Evolutionary conservation across 37 sponge, comb jelly and placozoan species (phyloP).

Genomic region (Bolinopsis microptera): DNA sequence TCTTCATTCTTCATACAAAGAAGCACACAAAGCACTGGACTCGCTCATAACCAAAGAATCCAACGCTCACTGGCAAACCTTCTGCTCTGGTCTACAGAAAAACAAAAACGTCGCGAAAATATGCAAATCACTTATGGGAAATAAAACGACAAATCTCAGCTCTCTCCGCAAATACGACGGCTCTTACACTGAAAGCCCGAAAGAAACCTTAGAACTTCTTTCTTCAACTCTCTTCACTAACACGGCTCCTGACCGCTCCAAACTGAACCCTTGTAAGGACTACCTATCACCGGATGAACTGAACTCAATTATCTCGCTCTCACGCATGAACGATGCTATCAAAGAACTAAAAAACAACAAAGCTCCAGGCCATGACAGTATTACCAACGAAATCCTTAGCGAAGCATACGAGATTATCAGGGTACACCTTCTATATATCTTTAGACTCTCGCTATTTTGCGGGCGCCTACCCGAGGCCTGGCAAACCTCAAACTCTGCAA

Average conservation of each 20-base stretch:
- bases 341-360: neutral
- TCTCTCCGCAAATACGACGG: neutral
- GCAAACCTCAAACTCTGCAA: constrained; percentile 21
- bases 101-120: neutral
- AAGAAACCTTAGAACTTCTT: neutral
- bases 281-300: neutral
- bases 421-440: neutral
- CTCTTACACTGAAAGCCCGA: neutral
- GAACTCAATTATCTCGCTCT: neutral
- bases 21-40: neutral
- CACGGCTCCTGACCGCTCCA: neutral
- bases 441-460: neutral
- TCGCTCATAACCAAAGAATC: neutral
- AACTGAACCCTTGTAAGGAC: neutral
- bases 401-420: neutral
- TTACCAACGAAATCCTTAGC: constrained; percentile 17
- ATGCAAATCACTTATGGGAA: constrained; percentile 3
- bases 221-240: neutral
- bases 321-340: neutral
- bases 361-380: neutral
- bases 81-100: constrained; percentile 13
- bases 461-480: neutral
- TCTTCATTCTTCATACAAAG: neutral
- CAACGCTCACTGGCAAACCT: neutral
- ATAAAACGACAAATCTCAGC: neutral